phyloP scores from a whole-genome alignment of 1,140 invertebrate genomes.

The Musca vetustissima region DNA sequence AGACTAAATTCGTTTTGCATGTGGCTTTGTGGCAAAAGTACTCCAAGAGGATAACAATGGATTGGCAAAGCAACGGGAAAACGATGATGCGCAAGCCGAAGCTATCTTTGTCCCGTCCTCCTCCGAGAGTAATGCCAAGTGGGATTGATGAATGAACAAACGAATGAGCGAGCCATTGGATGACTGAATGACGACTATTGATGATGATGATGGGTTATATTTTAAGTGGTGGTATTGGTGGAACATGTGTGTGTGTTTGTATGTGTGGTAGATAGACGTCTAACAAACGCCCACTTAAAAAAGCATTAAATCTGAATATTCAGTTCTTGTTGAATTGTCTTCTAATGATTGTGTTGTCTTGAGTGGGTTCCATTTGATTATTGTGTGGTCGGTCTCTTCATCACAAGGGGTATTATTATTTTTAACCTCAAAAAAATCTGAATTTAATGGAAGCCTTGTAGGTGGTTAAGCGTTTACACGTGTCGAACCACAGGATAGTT shows the following conservation, averaged over 20 bases:
- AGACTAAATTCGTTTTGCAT: background rate
- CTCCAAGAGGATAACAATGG: background rate
- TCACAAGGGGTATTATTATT: background rate
- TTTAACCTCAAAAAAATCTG: background rate
- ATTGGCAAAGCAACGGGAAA: background rate
- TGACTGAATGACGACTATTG: background rate
- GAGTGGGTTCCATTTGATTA: background rate
- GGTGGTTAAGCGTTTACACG: slow-evolving; percentile 32
- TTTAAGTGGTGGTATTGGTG: background rate
- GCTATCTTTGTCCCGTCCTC: background rate
- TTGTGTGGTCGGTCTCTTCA: no score
- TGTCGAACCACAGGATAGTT: slow-evolving; percentile 36
- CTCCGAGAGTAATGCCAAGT: background rate
- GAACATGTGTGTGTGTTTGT: background rate
- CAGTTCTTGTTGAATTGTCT: slow-evolving; percentile 8
- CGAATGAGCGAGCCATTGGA: no score
- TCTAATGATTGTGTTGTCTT: slow-evolving; percentile 3
- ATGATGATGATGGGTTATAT: background rate
- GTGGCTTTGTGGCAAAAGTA: background rate
- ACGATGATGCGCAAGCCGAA: background rate
- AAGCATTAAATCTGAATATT: background rate
- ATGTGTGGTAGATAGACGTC: background rate
- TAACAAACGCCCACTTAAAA: slow-evolving; percentile 17
- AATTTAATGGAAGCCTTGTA: slow-evolving; percentile 3
- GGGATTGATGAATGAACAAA: no score